Conservation (phyloP, 2,888 invertebrate genomes). For the Harmothoe impar region DNA sequence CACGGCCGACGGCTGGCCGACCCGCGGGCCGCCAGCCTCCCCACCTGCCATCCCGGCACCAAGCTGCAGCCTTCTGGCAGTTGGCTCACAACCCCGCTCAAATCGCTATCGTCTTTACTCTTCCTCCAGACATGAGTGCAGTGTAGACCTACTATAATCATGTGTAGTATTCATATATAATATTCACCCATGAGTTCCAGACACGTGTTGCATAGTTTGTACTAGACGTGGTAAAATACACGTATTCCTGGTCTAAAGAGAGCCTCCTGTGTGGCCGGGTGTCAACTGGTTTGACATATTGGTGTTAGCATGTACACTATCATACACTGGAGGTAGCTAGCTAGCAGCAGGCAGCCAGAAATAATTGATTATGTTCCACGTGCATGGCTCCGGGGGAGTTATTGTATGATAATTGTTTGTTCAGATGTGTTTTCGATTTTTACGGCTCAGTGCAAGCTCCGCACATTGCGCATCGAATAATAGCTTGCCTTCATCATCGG, state of each 20-base stretch:
- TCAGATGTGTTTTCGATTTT: conserved; percentile 9
- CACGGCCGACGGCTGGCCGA: neutral
- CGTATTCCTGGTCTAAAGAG: neutral
- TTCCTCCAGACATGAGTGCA: neutral
- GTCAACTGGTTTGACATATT: neutral
- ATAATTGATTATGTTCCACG: neutral
- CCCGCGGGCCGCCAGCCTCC: neutral
- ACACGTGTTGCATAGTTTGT: no score
- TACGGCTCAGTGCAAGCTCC: neutral
- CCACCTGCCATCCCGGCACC: neutral
- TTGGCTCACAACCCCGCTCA: neutral
- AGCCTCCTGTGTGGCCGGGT: neutral
- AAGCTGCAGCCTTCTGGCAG: neutral
- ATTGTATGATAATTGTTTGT: neutral
- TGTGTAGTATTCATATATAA: no score
- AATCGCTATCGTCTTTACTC: neutral
- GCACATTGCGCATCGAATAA: neutral
- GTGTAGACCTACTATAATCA: no score
- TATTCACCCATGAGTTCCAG: no score
- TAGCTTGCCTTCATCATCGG: no score
- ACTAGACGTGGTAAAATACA: no score
- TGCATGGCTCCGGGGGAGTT: neutral
- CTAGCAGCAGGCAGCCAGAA: neutral
- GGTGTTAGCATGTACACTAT: neutral
- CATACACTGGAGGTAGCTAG: neutral